A percentile compares a stretch with the other conserved stretches of the same genome.
These are phyloP conservation scores for Troides oblongomaculatus DNA, from an alignment of 2,888 invertebrate species.

Conservation along the genomic window DNA sequence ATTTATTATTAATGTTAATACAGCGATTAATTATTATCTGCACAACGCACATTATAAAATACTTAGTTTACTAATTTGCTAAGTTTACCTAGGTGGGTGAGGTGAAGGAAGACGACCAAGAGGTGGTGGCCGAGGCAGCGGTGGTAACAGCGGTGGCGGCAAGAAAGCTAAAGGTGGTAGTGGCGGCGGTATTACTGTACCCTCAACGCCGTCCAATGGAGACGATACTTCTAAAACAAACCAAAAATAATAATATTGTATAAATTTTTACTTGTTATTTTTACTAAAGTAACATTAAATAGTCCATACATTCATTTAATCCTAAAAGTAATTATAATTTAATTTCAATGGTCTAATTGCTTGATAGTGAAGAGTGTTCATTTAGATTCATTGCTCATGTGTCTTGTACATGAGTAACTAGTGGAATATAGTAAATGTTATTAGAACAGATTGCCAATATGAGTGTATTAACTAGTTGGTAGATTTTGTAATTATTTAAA, in stretches of 20 bases:
- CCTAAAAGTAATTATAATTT: too few species aligned
- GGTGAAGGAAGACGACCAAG: conserved; percentile 79
- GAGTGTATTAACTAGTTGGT: too few species aligned
- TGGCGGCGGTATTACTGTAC: conserved; percentile 65
- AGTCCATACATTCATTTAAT: too few species aligned
- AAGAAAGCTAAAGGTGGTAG: conserved; percentile 81
- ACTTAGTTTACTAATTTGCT: neutral
- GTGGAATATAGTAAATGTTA: too few species aligned
- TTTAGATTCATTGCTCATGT: too few species aligned
- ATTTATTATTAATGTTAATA: too few species aligned
- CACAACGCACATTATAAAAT: neutral
- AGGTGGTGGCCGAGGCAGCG: conserved; percentile 83
- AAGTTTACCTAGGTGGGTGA: conserved; percentile 70
- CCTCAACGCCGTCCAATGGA: conserved; percentile 62
- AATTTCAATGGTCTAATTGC: too few species aligned
- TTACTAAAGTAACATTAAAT: neutral
- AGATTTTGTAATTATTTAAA: too few species aligned
- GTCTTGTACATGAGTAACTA: too few species aligned
- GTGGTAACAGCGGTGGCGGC: conserved; percentile 78
- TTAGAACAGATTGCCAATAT: too few species aligned
- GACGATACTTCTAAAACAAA: conserved; percentile 72
- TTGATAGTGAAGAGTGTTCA: too few species aligned
- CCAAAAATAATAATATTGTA: neutral
- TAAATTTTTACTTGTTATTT: neutral
- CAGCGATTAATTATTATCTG: too few species aligned